These are phyloP conservation scores for Hyles lineata DNA, from an alignment of 2,888 invertebrate species.

Conservation along the genomic window DNA sequence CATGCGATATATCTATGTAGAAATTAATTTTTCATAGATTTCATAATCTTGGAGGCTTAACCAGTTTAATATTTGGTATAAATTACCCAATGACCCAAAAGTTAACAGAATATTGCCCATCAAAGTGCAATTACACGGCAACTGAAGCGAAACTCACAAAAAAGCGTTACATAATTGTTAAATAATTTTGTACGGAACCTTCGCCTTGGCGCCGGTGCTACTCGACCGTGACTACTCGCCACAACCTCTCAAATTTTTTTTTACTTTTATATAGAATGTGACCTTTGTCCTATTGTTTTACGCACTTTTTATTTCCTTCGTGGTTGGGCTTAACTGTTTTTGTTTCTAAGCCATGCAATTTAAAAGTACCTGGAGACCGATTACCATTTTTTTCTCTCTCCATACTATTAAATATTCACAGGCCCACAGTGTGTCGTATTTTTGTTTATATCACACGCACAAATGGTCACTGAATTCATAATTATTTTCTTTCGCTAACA, in stretches of 20 bases:
- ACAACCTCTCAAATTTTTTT: not conserved
- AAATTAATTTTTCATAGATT: no score
- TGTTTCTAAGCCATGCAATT: no score
- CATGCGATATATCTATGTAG: no score
- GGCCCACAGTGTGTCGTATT: no score
- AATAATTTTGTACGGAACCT: constrained; percentile 14
- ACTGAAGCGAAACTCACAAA: not conserved
- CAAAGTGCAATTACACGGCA: constrained; percentile 1
- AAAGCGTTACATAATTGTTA: not conserved
- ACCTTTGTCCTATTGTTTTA: not conserved
- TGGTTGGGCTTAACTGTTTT: not conserved
- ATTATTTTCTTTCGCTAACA: no score
- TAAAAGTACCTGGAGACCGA: no score
- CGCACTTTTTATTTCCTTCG: constrained; percentile 4
- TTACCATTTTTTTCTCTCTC: no score
- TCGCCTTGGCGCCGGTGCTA: constrained; percentile 8
- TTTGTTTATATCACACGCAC: no score
- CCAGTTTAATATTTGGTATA: no score
- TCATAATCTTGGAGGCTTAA: no score
- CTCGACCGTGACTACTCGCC: not conserved
- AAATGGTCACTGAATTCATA: no score
- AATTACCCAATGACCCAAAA: not conserved
- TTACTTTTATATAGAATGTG: not conserved
- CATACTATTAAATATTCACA: no score
- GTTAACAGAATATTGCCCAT: not conserved